phyloP scores from a whole-genome alignment of 2,113 vertebrate species.

The Porphyrio hochstetteri region DNA sequence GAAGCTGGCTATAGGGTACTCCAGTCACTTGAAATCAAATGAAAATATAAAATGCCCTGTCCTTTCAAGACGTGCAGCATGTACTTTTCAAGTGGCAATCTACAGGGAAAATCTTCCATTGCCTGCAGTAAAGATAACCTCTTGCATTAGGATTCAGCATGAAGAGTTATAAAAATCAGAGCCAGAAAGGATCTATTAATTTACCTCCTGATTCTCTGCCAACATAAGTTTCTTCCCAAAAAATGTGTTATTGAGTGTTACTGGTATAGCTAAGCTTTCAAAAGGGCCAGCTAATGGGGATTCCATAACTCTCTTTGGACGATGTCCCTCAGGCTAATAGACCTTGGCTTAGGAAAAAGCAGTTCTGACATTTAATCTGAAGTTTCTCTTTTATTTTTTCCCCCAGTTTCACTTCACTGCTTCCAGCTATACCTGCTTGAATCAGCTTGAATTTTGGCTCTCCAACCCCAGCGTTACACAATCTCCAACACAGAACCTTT shows the following conservation, averaged over 20 bases:
- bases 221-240: constrained; percentile 27
- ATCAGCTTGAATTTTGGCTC: constrained; percentile 30
- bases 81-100: constrained; percentile 35
- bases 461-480: not conserved
- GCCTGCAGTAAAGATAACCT: constrained; percentile 56
- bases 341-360: constrained; percentile 35
- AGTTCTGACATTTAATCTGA: constrained; percentile 40
- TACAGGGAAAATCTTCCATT: constrained; percentile 39
- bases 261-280: constrained; percentile 36
- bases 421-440: constrained; percentile 45
- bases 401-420: not conserved
- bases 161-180: constrained; percentile 47
- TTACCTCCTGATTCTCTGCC: constrained; percentile 47
- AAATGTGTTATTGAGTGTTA: constrained; percentile 36
- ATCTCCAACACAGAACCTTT: not conserved
- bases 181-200: constrained; percentile 57
- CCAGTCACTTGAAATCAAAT: constrained; percentile 27
- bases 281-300: constrained; percentile 7
- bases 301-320: constrained; percentile 34
- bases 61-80: not conserved
- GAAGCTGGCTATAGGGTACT: constrained; percentile 6
- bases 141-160: constrained; percentile 16
- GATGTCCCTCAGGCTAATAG: not conserved
- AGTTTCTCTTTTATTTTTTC: not conserved
- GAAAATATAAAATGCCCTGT: constrained; percentile 21